Conservation (phyloP, 2,888 invertebrate genomes). For the Teleiodes luculella region DNA sequence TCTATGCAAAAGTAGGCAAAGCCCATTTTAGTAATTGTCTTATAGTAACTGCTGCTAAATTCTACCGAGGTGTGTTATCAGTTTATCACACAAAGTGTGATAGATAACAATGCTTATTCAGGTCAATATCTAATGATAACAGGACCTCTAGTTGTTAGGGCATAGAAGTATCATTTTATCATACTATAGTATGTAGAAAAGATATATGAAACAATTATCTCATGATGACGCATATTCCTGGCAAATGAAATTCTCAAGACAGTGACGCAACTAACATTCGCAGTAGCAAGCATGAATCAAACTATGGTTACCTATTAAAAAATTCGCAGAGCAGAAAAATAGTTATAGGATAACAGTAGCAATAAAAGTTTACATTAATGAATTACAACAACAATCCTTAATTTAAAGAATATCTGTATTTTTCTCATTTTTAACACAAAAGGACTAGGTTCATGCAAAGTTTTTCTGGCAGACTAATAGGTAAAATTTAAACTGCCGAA, state of each 20-base stretch:
- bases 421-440: too few relatives aligned
- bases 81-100: conserved; percentile 46
- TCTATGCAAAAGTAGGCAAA: background rate
- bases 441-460: too few relatives aligned
- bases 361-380: too few relatives aligned
- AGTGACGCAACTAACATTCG: conserved; percentile 12
- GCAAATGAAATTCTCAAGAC: conserved; percentile 25
- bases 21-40: background rate
- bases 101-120: conserved; percentile 66
- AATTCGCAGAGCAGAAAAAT: background rate
- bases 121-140: conserved; percentile 69
- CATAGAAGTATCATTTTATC: conserved; percentile 19
- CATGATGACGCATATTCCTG: conserved; percentile 42
- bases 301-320: too few relatives aligned
- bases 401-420: too few relatives aligned
- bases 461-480: too few relatives aligned
- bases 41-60: conserved; percentile 14
- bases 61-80: conserved; percentile 16
- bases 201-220: conserved; percentile 15
- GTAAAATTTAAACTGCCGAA: too few relatives aligned
- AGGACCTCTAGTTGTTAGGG: conserved; percentile 28
- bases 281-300: background rate
- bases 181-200: conserved; percentile 14
- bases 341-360: too few relatives aligned
- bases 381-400: too few relatives aligned